Percentiles rank a stretch among this genome's conserved stretches.
Evolutionary conservation across 2,888 invertebrate genomes (phyloP).

Genomic region (Calephelis perditalis): DNA sequence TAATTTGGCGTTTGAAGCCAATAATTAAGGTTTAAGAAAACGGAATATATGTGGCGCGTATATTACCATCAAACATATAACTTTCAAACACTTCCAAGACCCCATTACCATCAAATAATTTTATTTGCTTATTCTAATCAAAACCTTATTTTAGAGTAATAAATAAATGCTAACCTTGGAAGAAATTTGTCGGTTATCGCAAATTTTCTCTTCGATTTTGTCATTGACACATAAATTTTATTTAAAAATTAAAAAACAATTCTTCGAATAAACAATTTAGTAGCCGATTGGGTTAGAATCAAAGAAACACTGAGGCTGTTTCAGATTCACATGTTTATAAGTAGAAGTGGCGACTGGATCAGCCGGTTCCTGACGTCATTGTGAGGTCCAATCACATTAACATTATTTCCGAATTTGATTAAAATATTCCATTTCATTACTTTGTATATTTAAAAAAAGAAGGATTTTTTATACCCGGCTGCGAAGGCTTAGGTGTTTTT

Average conservation of each 20-base stretch:
- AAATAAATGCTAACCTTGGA: constrained; percentile 57
- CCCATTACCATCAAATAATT: no score
- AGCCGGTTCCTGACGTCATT: constrained; percentile 25
- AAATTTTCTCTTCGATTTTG: constrained; percentile 73
- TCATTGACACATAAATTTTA: constrained; percentile 75
- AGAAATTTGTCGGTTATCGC: constrained; percentile 76
- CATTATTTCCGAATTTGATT: constrained; percentile 2
- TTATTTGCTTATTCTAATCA: no score
- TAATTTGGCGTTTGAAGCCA: no score
- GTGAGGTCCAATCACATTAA: neutral
- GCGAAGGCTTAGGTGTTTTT: no score
- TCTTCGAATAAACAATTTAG: constrained; percentile 51
- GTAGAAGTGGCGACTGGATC: constrained; percentile 28
- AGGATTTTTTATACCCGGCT: no score
- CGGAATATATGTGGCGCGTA: no score
- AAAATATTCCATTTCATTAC: neutral
- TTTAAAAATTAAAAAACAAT: constrained; percentile 49
- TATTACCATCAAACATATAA: no score
- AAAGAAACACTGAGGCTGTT: constrained; percentile 43
- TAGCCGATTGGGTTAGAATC: constrained; percentile 47
- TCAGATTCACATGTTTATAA: constrained; percentile 43
- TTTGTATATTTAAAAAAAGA: no score
- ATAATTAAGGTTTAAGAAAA: no score
- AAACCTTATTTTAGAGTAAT: neutral
- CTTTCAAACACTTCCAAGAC: no score